Evolutionary conservation across 1,140 invertebrate genomes (phyloP), one percentile per base, ranked within the genome.

Genomic region (Chironomus tepperi): DNA sequence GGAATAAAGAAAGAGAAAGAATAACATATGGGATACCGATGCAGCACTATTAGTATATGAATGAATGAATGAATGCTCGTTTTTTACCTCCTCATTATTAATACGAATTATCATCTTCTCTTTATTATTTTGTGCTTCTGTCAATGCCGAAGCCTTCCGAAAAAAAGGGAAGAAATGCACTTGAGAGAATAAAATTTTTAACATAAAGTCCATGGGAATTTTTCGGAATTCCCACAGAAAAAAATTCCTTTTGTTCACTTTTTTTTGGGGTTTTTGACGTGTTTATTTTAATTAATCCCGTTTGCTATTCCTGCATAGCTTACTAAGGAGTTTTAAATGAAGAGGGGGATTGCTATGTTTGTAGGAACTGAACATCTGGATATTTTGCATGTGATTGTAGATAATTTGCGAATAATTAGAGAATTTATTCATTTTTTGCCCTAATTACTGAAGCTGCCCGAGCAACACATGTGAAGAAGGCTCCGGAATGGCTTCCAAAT

Each of bases 1-100:
- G 24, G n/a, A 57, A 57, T 57, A 57, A 57, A 57, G 47, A 12
- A 12, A 34, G 24, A 34, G 24, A 34, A 34, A 34, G 24, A 34
- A 57, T n/a, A 57, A 57, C 47, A 57, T 57, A 57, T 57, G 47
- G 47, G 47, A 57, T n/a, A n/a, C n/a, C 47, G n/a, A 15, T 57
- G 47, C 47, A 57, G 47, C 47, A 57, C 47, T 57, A 57, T 57
- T 34, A 34, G 24, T 34, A 34, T 34, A 34, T 34, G 24, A 34
- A 15, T 57, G 47, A 57, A 15, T 57, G 47, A 57, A 57, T 57
- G 24, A 57, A 12, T 57, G 47, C n/a, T 57, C 47, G n/a, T 57
- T 57, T n/a, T n/a, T 57, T 57, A 57, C 47, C 47, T 57, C 12
- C 47, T 57, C 12, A 57, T 57, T 57, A 57, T 57, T n/a, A 57